Base-by-base conservation (phyloP, 1,140 invertebrate species). In the Lanistes nyassanus region DNA sequence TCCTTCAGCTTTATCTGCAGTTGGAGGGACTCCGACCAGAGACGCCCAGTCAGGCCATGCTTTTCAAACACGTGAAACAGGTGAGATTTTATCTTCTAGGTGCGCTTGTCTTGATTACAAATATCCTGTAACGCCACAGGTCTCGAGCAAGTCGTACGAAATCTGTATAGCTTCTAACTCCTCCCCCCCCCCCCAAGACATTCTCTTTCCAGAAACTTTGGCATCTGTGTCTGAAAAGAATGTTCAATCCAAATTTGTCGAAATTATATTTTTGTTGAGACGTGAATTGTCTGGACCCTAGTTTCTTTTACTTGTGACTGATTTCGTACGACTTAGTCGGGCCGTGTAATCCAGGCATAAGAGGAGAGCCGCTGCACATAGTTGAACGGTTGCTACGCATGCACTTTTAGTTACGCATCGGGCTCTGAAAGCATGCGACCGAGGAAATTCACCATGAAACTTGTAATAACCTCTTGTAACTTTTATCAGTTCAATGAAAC, bases 31-130 rank as follows among this genome's bases (percentile, higher is more conserved):
- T 72, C 16, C 31, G 39, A 37, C 70, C 70, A 13, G 70, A 60
- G 34, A 72, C 55, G 0, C 9, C 36, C 53, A 62, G 55, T 7
- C 70, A 72, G 70, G 11, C 23, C 16, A 37, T 72, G 55, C 55
- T 72, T 36, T 42, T 42, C 56, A 72, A 60, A 37, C 70, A 72
- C 55, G 70, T 72, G 21, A 72, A 72, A 42, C 70, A 72, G 70
- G 29, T 34, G 34, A 60, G 5, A 47, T 13, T 0, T 6, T n/a
- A 9, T 47, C 5, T 13, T 0, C 0, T 60, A 9, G 31, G 2
- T 11, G 23, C 1, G 56, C 11, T 31, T 11, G 3, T 31, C 9
- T 60, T 2, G 1, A n/a, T 9, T 16, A 60, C 56, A 60, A n/a
- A 3, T 6, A 60, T 26, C 11, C 11, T 26, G 56, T 60, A 2